phyloP scores from a whole-genome alignment of 2,888 invertebrate genomes.

The Phalera bucephala region DNA sequence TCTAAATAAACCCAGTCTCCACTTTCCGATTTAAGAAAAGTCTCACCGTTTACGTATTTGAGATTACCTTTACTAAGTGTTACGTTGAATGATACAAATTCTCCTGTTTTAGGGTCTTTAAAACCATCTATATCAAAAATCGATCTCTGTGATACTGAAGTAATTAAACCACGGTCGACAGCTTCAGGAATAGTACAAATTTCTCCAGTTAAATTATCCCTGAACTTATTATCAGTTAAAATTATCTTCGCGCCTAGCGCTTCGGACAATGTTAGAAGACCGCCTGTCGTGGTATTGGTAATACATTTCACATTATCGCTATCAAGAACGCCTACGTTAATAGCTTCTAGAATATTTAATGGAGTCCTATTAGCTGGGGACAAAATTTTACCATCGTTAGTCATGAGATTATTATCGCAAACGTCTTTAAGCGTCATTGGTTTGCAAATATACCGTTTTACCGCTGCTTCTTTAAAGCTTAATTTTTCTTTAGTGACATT shows the following conservation, averaged over 20 bases:
- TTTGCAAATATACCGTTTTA: slow-evolving; percentile 90
- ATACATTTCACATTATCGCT: slow-evolving; percentile 92
- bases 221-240: slow-evolving; percentile 87
- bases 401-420: slow-evolving; percentile 90
- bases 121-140: slow-evolving; percentile 97
- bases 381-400: slow-evolving; percentile 88
- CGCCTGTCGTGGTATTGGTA: slow-evolving; percentile 90
- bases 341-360: slow-evolving; percentile 92
- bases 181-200: slow-evolving; percentile 92
- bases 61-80: slow-evolving; percentile 90
- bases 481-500: slow-evolving; percentile 89
- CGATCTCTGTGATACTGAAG: slow-evolving; percentile 92
- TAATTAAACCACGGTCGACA: slow-evolving; percentile 93
- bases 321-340: slow-evolving; percentile 94
- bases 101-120: slow-evolving; percentile 90
- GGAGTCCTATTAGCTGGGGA: slow-evolving; percentile 91
- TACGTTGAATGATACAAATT: slow-evolving; percentile 92
- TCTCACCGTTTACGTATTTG: slow-evolving; percentile 88
- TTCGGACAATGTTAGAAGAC: slow-evolving; percentile 92
- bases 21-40: slow-evolving; percentile 88
- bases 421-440: slow-evolving; percentile 97
- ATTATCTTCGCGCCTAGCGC: slow-evolving; percentile 93
- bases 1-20: slow-evolving; percentile 90
- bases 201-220: slow-evolving; percentile 88
- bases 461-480: slow-evolving; percentile 91